phyloP scores from a whole-genome alignment of 2,113 vertebrate genomes.

The Cricetomys ansorgei region DNA sequence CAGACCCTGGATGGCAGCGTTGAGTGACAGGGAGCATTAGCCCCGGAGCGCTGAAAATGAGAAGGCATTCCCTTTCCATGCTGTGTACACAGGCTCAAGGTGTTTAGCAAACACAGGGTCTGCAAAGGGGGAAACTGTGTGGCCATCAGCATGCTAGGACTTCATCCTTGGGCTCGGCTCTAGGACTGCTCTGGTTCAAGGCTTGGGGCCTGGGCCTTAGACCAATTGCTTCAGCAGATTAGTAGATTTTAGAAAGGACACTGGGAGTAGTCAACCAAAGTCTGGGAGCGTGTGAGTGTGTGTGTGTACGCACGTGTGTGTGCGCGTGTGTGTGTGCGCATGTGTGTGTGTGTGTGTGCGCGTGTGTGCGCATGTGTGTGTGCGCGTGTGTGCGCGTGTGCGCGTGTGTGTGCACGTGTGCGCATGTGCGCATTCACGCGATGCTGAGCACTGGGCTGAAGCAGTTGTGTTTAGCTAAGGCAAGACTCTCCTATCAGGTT shows the following conservation, averaged over 20 bases:
- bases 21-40: constrained; percentile 26
- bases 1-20: not conserved
- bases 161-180: constrained; percentile 15
- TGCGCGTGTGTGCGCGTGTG: not conserved
- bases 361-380: not conserved
- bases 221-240: not conserved
- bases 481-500: not conserved
- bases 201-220: not conserved
- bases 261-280: constrained; percentile 37
- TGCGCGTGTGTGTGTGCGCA: not conserved
- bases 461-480: not conserved
- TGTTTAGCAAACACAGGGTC: constrained; percentile 57
- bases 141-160: not conserved
- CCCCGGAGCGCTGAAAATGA: not conserved
- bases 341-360: not conserved
- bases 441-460: not conserved
- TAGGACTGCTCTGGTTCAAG: not conserved
- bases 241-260: constrained; percentile 35
- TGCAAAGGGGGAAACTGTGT: not conserved
- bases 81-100: not conserved
- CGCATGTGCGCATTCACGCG: no score
- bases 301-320: not conserved
- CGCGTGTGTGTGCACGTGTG: not conserved
- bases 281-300: not conserved
- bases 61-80: constrained; percentile 14